These are phyloP conservation scores for Paracentrotus lividus DNA, from an alignment of 53 echinoderm and acorn worm genomes.

Conservation along the genomic window DNA sequence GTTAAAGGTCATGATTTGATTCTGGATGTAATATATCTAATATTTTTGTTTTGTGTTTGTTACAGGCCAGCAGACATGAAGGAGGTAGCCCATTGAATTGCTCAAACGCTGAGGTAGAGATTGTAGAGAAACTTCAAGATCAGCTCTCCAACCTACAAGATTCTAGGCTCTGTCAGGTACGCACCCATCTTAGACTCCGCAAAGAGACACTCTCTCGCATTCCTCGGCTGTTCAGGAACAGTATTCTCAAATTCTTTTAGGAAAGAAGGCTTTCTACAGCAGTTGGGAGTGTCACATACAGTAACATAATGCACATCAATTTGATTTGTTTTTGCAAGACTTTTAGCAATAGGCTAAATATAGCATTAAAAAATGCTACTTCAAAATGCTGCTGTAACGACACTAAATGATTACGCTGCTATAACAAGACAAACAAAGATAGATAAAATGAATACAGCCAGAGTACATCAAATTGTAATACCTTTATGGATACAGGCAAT, in stretches of 20 bases:
- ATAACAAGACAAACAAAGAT: no score
- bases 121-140: constrained; percentile 81
- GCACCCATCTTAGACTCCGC: not conserved
- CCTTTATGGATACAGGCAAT: no score
- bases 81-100: not conserved
- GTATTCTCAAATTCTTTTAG: constrained; percentile 9
- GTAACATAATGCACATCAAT: no score
- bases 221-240: not conserved
- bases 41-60: not conserved
- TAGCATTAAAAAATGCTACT: no score
- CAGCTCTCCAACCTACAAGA: constrained; percentile 89
- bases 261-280: not conserved
- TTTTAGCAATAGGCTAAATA: no score
- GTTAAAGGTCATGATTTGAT: no score
- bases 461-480: no score
- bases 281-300: not conserved
- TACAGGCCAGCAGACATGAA: constrained; percentile 38
- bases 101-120: constrained; percentile 71
- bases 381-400: no score
- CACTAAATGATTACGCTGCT: no score
- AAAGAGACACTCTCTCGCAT: not conserved
- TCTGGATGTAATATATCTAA: no score
- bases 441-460: no score
- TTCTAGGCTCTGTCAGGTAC: constrained; percentile 84
- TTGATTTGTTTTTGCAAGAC: no score